phyloP scores from a whole-genome alignment of 2,888 invertebrate genomes.

The Loripinus fragilis region DNA sequence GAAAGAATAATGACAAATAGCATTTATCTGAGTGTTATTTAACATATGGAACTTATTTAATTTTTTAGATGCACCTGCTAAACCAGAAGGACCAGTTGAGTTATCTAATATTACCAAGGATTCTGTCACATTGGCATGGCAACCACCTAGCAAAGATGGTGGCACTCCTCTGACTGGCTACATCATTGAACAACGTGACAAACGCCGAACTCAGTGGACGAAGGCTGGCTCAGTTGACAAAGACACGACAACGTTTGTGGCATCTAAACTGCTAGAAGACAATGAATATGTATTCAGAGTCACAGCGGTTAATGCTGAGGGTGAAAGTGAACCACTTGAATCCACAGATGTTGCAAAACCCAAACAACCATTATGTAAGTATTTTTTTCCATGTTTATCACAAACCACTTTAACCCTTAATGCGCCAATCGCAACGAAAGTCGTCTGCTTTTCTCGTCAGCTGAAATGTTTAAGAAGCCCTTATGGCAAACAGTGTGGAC shows the following conservation, averaged over 20 bases:
- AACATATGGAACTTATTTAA: too few relatives aligned
- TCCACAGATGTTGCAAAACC: slow-evolving; percentile 67
- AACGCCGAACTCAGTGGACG: slow-evolving; percentile 95
- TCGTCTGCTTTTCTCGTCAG: too few relatives aligned
- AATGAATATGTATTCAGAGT: slow-evolving; percentile 94
- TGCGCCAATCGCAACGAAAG: too few relatives aligned
- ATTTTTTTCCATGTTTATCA: slow-evolving; percentile 47
- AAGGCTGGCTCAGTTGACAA: slow-evolving; percentile 70
- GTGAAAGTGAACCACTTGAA: slow-evolving; percentile 89
- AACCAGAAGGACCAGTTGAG: slow-evolving; percentile 6
- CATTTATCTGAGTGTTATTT: too few relatives aligned
- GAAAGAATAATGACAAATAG: too few relatives aligned
- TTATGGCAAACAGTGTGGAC: too few relatives aligned
- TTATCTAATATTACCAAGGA: slow-evolving; percentile 69
- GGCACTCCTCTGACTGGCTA: slow-evolving; percentile 78
- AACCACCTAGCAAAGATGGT: slow-evolving; percentile 81
- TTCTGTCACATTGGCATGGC: slow-evolving; percentile 78
- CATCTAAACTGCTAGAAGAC: slow-evolving; percentile 88
- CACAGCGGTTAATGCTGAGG: slow-evolving; percentile 93
- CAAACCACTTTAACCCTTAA: too few relatives aligned
- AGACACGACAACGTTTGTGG: slow-evolving; percentile 67
- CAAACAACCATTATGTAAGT: slow-evolving; percentile 72
- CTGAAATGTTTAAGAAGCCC: too few relatives aligned
- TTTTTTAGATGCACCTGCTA: slow-evolving; percentile 35
- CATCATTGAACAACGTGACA: slow-evolving; percentile 87